Base-by-base conservation (phyloP, 2,113 vertebrate species). In the Paraplagusia blochii region DNA sequence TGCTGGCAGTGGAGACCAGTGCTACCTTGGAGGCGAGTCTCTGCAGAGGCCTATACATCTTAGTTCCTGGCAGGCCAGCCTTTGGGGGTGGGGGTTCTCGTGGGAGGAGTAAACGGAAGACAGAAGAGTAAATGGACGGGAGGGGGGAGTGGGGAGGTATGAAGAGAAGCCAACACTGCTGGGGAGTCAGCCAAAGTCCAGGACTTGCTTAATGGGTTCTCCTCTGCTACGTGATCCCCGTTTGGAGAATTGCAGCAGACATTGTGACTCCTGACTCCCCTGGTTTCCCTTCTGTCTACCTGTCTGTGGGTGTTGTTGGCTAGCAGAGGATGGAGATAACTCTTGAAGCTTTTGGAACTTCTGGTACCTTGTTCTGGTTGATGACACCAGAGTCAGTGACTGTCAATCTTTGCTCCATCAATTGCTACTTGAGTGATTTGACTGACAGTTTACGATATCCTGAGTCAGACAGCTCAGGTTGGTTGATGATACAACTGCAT, bases 151-250 rank as follows among this genome's bases (percentile, higher is more conserved):
- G 12, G 19, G 33, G 33, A n/a, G 29, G 56, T 53, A 52, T 69
- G 74, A 66, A 64, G 75, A 72, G 67, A 76, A 66, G 77, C 64
- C 80, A 81, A 66, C 72, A 73, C 63, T 83, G 57, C 57, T 69
- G 66, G 57, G 75, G 87, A 91, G 91, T 92, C 90, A 92, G 90
- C 90, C 89, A 92, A 89, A 92, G 89, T 92, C 72, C 90, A 92
- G 82, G 61, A 71, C 80, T 86, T 19, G 58, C 79, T 84, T 88
- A 85, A 88, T 88, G 81, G 83, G 72, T 83, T 89, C 84, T 85
- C 73, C 72, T 71, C 65, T 59, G 78, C 73, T 79, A 73, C 69
- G 74, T 73, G 76, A 82, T 88, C 72, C 69, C 58, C 77, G 80
- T 83, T 85, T 69, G 58, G 74, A 85, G 85, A 80, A 83, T 70